Evolutionary conservation across 2,797 vertebrate species (phyloP), one percentile per base, ranked within the genome.

Genomic region (Gymnothorax javanicus): DNA sequence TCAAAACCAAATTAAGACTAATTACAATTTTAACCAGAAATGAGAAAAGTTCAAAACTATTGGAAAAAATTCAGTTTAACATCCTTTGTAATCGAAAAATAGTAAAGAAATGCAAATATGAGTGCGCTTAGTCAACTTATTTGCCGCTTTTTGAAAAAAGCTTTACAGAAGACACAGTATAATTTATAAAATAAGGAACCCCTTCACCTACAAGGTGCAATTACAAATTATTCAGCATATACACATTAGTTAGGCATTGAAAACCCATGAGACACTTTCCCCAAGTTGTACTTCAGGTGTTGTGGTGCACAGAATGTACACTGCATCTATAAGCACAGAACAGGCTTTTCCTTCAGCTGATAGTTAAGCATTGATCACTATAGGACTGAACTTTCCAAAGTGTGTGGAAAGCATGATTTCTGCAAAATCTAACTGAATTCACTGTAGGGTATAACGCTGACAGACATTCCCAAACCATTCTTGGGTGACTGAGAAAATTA

Each of bases 161-260:
- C 2, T 23, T 81, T 56, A 54, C 73, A 81, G 52, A 56, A 81
- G 56, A 81, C 15, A 52, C 77, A 81, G 77, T 12, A 81, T 81
- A 20, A 81, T 81, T 81, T 12, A 8, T 56, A 81, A 54, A 54
- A 81, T 23, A 81, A 81, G 54, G 20, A 81, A 81, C 77, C 77
- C 77, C 50, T 81, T 81, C 27, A 81, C 77, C 77, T 81, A 54
- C 50, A 81, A 81, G 52, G 77, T 81, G 77, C 77, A 81, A 81
- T 81, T 81, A 12, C 17, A 81, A 17, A 81, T 54, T 43, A 27
- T 23, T 81, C 54, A 23, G 77, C 52, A 81, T 17, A 17, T 2
- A 54, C 77, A 81, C 50, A 81, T 81, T 79, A 79, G 43, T 43
- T 50, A 23, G 77, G 50, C 17, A 54, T 81, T 81, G 50, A 81